These are phyloP conservation scores for Lethenteron camtschaticum DNA, from an alignment of 2,113 vertebrate genomes.

Conservation along the genomic window DNA sequence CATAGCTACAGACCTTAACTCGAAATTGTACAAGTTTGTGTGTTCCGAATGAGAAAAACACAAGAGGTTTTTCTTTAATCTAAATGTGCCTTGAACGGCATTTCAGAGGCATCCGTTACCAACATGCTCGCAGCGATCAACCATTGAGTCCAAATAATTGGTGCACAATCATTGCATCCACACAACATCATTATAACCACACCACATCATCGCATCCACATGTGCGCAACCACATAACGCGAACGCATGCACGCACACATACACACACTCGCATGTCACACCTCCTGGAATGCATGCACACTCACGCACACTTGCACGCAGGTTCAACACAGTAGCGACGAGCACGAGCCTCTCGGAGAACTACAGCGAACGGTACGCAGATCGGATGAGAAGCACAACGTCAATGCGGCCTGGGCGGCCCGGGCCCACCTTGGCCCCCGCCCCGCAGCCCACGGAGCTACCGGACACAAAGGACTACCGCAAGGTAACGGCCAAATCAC, in stretches of 20 bases:
- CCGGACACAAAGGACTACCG: too few relatives aligned
- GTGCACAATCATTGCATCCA: too few relatives aligned
- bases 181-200: too few relatives aligned
- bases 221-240: not conserved
- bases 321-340: constrained; percentile 1
- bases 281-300: not conserved
- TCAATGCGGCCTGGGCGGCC: not conserved
- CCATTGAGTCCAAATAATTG: too few relatives aligned
- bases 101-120: too few relatives aligned
- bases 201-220: not conserved
- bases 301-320: not conserved
- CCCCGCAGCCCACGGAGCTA: not conserved
- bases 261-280: not conserved
- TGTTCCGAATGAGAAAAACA: too few relatives aligned
- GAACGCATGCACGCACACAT: not conserved
- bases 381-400: constrained; percentile 5
- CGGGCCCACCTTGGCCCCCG: not conserved
- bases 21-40: too few relatives aligned
- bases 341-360: constrained; percentile 2
- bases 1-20: too few relatives aligned
- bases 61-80: too few relatives aligned
- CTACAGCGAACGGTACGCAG: constrained; percentile 1
- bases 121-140: too few relatives aligned
- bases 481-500: too few relatives aligned
- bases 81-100: too few relatives aligned